phyloP scores from a whole-genome alignment of 1,140 invertebrate species.

The Harpegnathos saltator region DNA sequence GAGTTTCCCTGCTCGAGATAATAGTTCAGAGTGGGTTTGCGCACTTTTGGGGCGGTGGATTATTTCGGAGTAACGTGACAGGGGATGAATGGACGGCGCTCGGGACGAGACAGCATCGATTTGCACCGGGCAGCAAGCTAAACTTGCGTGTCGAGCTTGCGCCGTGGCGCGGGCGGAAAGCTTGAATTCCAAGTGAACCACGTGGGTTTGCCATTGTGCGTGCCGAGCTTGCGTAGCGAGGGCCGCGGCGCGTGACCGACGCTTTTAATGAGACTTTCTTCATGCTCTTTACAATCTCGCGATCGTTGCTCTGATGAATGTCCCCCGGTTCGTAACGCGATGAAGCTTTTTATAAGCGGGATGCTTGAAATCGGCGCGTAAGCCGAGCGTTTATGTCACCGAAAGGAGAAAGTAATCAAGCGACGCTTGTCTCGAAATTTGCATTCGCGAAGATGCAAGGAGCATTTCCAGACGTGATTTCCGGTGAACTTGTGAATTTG shows the following conservation, averaged over 20 bases:
- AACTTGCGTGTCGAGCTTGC: slow-evolving; percentile 74
- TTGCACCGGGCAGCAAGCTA: slow-evolving; percentile 65
- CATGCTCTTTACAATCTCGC: not conserved
- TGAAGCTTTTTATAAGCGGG: not conserved
- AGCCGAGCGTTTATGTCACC: not conserved
- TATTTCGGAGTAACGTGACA: slow-evolving; percentile 46
- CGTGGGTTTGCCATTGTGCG: slow-evolving; percentile 56
- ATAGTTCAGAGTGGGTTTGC: not conserved
- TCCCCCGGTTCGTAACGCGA: not conserved
- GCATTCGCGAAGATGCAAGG: too few relatives aligned
- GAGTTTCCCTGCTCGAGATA: slow-evolving; percentile 19
- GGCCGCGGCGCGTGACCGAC: not conserved
- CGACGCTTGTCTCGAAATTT: too few relatives aligned
- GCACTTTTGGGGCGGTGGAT: not conserved
- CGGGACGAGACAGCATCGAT: slow-evolving; percentile 78
- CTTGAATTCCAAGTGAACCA: slow-evolving; percentile 70
- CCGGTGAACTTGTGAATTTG: too few relatives aligned
- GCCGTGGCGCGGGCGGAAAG: slow-evolving; percentile 73
- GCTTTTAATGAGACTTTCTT: not conserved
- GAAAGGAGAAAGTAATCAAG: not conserved
- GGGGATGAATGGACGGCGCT: slow-evolving; percentile 53
- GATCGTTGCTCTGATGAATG: not conserved
- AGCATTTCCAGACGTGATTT: too few relatives aligned
- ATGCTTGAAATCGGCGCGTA: not conserved
- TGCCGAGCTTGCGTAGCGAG: not conserved